Conservation (phyloP, 2,888 invertebrate genomes). For the Calameuta pallipes region DNA sequence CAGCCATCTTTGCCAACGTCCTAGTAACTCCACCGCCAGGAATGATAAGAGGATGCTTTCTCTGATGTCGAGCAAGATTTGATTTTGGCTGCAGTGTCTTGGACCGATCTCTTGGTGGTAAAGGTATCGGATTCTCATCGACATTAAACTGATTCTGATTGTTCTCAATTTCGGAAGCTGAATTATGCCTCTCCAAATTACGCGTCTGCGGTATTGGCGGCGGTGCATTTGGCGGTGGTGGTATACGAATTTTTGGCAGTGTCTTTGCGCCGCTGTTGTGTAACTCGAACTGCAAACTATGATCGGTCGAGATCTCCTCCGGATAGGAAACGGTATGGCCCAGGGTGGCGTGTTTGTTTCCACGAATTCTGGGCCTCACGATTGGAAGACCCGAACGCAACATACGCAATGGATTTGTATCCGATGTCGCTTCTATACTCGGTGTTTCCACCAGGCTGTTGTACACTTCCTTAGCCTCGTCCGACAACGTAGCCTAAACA, state of each 20-base stretch:
- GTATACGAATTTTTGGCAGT: conserved; percentile 55
- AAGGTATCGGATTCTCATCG: conserved; percentile 76
- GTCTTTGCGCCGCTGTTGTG: conserved; percentile 58
- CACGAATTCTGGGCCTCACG: conserved; percentile 69
- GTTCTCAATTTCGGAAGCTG: conserved; percentile 54
- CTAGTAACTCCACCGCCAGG: conserved; percentile 75
- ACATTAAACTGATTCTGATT: conserved; percentile 46
- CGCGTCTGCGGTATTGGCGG: conserved; percentile 40
- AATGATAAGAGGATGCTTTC: conserved; percentile 85
- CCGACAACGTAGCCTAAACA: conserved; percentile 83
- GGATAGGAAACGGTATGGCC: conserved; percentile 41
- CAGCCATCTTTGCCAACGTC: conserved; percentile 72
- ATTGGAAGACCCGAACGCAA: conserved; percentile 72
- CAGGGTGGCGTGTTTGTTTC: conserved; percentile 66
- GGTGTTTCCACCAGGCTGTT: conserved; percentile 86
- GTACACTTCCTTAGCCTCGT: conserved; percentile 93
- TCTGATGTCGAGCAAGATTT: conserved; percentile 78
- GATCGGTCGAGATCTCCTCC: conserved; percentile 41
- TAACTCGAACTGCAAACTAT: conserved; percentile 46
- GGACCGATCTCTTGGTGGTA: conserved; percentile 82
- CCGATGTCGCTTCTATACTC: conserved; percentile 55
- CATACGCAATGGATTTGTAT: conserved; percentile 75
- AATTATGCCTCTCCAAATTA: conserved; percentile 48
- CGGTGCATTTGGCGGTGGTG: conserved; percentile 51
- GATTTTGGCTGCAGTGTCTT: conserved; percentile 73